Evolutionary conservation across 2,797 vertebrate species (phyloP).

Genomic region (Gadopsis bispinosus): DNA sequence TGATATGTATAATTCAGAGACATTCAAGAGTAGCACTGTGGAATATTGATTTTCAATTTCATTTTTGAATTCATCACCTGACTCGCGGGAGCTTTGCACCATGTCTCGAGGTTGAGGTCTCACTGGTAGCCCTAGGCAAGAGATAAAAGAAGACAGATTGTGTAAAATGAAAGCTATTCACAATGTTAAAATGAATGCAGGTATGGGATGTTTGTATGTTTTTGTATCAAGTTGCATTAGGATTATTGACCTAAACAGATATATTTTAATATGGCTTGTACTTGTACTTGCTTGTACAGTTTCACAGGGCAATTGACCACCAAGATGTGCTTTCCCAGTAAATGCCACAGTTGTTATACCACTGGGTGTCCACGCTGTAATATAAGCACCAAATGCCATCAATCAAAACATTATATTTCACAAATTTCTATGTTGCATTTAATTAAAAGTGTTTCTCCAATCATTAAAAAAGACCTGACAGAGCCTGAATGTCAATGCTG

Average conservation of each 20-base stretch:
- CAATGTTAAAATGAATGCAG: background rate
- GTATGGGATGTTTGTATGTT: background rate
- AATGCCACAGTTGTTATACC: conserved; percentile 36
- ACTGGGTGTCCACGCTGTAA: conserved; percentile 13
- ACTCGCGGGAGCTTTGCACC: conserved; percentile 18
- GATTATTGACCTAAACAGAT: background rate
- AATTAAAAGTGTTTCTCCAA: conserved; percentile 36
- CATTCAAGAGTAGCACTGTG: conserved; percentile 27
- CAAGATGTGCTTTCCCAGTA: conserved; percentile 7
- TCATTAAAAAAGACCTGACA: conserved; percentile 37
- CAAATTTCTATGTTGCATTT: conserved; percentile 24
- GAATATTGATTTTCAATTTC: conserved; percentile 55
- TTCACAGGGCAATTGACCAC: background rate
- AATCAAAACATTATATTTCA: conserved; percentile 46
- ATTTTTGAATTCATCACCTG: conserved; percentile 52
- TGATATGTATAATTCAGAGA: conserved; percentile 44
- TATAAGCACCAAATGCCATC: conserved; percentile 41
- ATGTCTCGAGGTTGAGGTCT: conserved; percentile 31
- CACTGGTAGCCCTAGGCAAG: conserved; percentile 17
- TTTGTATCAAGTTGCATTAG: background rate
- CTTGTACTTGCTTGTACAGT: conserved; percentile 3
- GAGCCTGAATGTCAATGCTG: conserved; percentile 46
- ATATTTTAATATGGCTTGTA: conserved; percentile 1
- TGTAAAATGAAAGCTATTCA: conserved; percentile 16
- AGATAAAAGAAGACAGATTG: conserved; percentile 27